These are phyloP conservation scores for Naso thynnoides DNA, from an alignment of 2,797 vertebrate species.

Conservation along the genomic window DNA sequence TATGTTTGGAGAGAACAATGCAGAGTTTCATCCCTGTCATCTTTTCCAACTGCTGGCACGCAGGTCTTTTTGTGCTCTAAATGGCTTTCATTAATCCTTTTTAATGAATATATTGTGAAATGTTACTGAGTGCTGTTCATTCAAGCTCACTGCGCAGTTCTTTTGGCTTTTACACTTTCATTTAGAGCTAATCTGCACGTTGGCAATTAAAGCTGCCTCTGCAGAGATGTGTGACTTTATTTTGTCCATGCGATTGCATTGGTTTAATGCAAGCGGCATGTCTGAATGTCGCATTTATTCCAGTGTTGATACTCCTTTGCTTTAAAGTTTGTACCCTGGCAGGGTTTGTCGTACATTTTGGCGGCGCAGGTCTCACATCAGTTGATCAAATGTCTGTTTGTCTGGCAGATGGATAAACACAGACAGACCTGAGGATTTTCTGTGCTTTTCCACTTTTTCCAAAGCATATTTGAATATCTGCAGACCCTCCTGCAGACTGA, in stretches of 20 bases:
- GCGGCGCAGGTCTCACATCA: not conserved
- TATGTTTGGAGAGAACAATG: constrained; percentile 16
- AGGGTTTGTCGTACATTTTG: too few relatives aligned
- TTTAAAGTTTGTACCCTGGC: too few relatives aligned
- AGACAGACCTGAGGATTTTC: constrained; percentile 24
- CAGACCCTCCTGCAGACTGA: constrained; percentile 28
- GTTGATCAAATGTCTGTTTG: constrained; percentile 6
- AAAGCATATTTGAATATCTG: constrained; percentile 39
- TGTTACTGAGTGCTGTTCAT: not conserved
- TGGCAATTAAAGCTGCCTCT: too few relatives aligned
- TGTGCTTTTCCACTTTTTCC: constrained; percentile 19
- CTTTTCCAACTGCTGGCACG: constrained; percentile 13
- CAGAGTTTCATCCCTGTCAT: constrained; percentile 13
- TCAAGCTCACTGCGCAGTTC: not conserved
- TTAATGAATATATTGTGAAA: constrained; percentile 39
- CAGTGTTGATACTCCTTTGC: too few relatives aligned
- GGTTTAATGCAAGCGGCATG: too few relatives aligned
- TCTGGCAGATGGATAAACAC: constrained; percentile 37
- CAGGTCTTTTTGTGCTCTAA: constrained; percentile 13
- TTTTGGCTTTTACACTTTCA: constrained; percentile 22
- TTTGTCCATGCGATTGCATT: too few relatives aligned
- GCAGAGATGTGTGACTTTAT: too few relatives aligned
- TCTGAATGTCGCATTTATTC: too few relatives aligned
- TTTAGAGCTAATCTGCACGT: not conserved
- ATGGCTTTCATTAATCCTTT: constrained; percentile 41